Conservation (phyloP, 2,113 vertebrate genomes). For the Sula dactylatra region DNA sequence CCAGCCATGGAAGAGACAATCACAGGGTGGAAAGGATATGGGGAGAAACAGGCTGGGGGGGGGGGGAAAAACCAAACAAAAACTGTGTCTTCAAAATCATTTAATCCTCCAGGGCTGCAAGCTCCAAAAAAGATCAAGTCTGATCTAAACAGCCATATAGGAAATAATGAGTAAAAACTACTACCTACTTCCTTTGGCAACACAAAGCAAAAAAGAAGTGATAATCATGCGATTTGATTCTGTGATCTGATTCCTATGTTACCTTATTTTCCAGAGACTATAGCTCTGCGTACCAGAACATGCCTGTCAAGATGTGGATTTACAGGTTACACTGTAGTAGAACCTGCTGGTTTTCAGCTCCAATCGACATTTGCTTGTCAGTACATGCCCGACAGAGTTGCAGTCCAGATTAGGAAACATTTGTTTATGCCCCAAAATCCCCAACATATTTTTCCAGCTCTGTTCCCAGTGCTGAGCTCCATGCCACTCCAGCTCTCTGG, state of each 20-base stretch:
- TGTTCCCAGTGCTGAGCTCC: constrained; percentile 10
- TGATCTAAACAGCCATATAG: not conserved
- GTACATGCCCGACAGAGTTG: constrained; percentile 69
- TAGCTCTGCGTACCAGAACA: constrained; percentile 73
- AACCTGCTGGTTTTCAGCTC: constrained; percentile 70
- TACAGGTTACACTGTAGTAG: constrained; percentile 67
- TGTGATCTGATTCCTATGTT: constrained; percentile 55
- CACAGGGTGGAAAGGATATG: not conserved
- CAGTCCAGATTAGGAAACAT: constrained; percentile 75
- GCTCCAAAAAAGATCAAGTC: not conserved
- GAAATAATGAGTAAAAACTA: constrained; percentile 30
- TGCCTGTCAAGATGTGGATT: constrained; percentile 73
- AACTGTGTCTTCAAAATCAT: not conserved
- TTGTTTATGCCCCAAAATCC: constrained; percentile 72
- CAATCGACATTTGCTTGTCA: constrained; percentile 69
- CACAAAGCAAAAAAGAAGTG: not conserved
- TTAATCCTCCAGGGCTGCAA: not conserved
- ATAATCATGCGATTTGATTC: constrained; percentile 71
- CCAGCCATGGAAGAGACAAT: not conserved
- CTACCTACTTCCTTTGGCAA: constrained; percentile 4
- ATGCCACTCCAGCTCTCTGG: not conserved
- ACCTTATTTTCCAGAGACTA: constrained; percentile 59
- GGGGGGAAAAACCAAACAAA: too few species aligned
- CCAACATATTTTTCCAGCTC: constrained; percentile 52
- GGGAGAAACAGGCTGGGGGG: not conserved